A percentile compares a stretch with the other conserved stretches of the same genome.
These are phyloP conservation scores for Plebejus argus DNA, from an alignment of 2,888 invertebrate genomes.

Conservation along the genomic window DNA sequence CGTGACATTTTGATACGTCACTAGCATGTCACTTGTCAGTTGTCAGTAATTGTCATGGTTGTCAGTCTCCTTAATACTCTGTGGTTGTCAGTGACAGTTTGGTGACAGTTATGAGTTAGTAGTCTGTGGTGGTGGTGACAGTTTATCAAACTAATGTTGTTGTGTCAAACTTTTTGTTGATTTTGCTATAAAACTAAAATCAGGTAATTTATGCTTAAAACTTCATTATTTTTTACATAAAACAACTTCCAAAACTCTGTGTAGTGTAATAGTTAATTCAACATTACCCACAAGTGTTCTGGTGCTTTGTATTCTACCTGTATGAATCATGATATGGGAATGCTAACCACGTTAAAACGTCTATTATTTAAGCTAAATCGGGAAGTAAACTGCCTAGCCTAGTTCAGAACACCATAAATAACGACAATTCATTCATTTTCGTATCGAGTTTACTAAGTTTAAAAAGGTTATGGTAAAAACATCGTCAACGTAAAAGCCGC, in stretches of 20 bases:
- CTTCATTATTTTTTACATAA: constrained; percentile 60
- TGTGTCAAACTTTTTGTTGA: constrained; percentile 76
- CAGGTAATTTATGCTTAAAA: constrained; percentile 53
- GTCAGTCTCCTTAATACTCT: no score
- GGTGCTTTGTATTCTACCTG: constrained; percentile 51
- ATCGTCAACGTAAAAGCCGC: not conserved
- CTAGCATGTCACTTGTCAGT: not conserved
- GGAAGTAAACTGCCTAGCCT: constrained; percentile 53
- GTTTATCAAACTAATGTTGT: constrained; percentile 57
- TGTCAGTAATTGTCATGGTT: no score
- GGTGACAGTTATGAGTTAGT: no score
- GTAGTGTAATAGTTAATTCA: constrained; percentile 45
- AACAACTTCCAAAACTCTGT: constrained; percentile 46
- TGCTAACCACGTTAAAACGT: constrained; percentile 64
- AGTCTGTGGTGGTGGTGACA: no score
- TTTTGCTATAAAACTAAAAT: constrained; percentile 60
- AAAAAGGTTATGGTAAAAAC: constrained; percentile 46
- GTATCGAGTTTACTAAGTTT: constrained; percentile 14
- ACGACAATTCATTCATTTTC: constrained; percentile 36
- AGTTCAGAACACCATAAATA: constrained; percentile 30
- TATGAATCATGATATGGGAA: constrained; percentile 75
- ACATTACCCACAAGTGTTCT: constrained; percentile 43
- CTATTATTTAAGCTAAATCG: constrained; percentile 59
- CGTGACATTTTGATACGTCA: not conserved
- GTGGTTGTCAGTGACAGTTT: no score